phyloP scores from a whole-genome alignment of 2,888 invertebrate genomes.

The Mellilla xanthometata region DNA sequence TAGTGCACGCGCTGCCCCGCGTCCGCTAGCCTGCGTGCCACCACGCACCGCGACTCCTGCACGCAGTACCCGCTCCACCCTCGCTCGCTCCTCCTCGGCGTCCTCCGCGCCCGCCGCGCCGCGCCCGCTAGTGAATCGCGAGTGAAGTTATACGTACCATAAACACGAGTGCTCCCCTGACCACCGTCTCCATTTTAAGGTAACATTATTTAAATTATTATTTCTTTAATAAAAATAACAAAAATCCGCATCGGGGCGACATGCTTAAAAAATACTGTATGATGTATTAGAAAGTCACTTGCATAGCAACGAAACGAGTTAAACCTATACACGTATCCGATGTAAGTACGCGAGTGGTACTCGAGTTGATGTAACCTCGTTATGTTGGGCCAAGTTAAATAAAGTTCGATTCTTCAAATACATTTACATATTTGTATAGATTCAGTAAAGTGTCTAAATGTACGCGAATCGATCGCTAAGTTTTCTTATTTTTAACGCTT shows the following conservation, averaged over 20 bases:
- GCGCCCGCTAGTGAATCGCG: constrained; percentile 68
- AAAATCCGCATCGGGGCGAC: constrained; percentile 22
- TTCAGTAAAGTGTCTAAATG: constrained; percentile 30
- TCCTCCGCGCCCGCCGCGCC: constrained; percentile 10
- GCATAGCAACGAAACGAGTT: constrained; percentile 73
- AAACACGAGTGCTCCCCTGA: constrained; percentile 57
- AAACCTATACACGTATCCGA: constrained; percentile 60
- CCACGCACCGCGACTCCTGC: constrained; percentile 28
- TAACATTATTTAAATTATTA: constrained; percentile 39
- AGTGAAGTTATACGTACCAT: constrained; percentile 63
- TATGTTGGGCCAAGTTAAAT: constrained; percentile 62
- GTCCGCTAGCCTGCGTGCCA: constrained; percentile 61
- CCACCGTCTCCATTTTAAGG: constrained; percentile 64
- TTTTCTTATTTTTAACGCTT: constrained; percentile 25
- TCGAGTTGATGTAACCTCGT: constrained; percentile 72
- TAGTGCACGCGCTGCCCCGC: constrained; percentile 76
- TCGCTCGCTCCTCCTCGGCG: constrained; percentile 22
- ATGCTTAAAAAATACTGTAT: constrained; percentile 45
- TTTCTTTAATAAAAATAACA: constrained; percentile 8
- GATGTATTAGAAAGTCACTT: constrained; percentile 77
- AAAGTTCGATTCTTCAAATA: constrained; percentile 52
- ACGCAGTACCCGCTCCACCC: constrained; percentile 21
- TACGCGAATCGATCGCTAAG: constrained; percentile 32
- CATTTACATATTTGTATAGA: constrained; percentile 41
- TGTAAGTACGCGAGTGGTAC: constrained; percentile 59